phyloP scores from a whole-genome alignment of 2,797 vertebrate genomes.

The Sebastiscus albofasciatus region DNA sequence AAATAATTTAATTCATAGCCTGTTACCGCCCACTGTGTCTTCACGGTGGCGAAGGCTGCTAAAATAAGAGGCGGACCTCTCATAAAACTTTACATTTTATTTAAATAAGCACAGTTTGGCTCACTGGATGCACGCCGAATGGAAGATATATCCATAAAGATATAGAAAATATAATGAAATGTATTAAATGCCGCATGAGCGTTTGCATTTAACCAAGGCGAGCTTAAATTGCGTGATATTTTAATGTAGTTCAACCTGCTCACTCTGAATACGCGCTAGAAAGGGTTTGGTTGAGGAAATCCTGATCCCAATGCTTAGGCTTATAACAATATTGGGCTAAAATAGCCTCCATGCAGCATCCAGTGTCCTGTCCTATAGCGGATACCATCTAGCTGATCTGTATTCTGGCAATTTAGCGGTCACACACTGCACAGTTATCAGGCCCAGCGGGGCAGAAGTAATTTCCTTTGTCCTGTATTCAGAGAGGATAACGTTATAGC shows the following conservation, averaged over 20 bases:
- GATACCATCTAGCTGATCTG: slow-evolving; percentile 2
- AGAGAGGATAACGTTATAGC: slow-evolving; percentile 32
- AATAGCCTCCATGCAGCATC: neutral
- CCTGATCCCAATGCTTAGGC: neutral
- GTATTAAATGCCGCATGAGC: rapidly evolving
- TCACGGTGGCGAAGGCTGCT: neutral
- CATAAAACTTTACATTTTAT: neutral
- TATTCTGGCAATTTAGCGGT: slow-evolving; percentile 14
- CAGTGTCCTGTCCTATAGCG: neutral
- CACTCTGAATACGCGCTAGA: neutral
- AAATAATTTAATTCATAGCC: neutral
- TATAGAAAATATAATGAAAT: rapidly evolving
- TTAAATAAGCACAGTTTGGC: rapidly evolving
- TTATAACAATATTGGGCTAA: neutral
- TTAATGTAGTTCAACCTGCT: neutral
- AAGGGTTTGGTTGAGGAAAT: neutral
- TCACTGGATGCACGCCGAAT: neutral
- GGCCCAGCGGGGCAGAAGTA: slow-evolving; percentile 69
- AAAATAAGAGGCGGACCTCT: neutral
- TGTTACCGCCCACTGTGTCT: slow-evolving; percentile 43
- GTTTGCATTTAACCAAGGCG: neutral
- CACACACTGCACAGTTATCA: slow-evolving; percentile 14
- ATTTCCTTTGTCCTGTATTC: slow-evolving; percentile 80
- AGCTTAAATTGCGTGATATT: neutral
- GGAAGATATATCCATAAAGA: rapidly evolving